Evolutionary conservation across 2,888 invertebrate species (phyloP), one percentile per base, ranked within the genome.

Genomic region (Camponotus fellah): DNA sequence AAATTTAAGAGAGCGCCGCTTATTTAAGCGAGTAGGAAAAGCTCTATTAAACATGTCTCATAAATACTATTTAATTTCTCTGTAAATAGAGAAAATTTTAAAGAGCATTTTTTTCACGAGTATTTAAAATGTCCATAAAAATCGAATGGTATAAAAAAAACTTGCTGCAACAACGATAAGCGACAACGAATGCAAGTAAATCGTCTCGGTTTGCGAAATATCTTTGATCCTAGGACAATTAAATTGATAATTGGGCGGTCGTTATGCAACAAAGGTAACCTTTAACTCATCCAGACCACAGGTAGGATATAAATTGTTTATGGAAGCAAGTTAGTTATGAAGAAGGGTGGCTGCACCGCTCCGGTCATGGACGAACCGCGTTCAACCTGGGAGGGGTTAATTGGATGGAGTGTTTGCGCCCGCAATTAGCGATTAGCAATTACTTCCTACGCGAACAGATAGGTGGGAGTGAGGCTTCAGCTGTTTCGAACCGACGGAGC

Each of bases 401-500:
- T 94, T 93, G 93, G 93, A 93, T 92, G 91, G 93, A 94, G 93
- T 94, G 92, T 94, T 93, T 93, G 92, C 92, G 89, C 87, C 92
- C 87, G 94, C 93, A 94, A 94, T 94, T 94, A 94, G 94, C 92
- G 94, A 94, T 94, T 94, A 93, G 94, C 94, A 94, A 94, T 94
- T 94, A 94, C 94, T 93, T 91, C 88, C 88, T 91, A 87, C 87
- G 85, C 83, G 80, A 88, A 81, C 83, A 84, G 26, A 49, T 60
- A 49, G 85, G 56, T 32, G 77, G 77, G 82, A 60, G 71, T 37
- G 89, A 89, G 89, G 91, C 89, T 87, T 90, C 89, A 92, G 89
- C 90, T 91, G 93, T 93, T 91, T 92, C 92, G 92, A 86, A 89
- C 87, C 94, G 94, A 89, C 93, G 93, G 94, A 94, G 94, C 94